Percentiles rank a stretch among this genome's conserved stretches.
phyloP scores from a whole-genome alignment of 2,797 vertebrate genomes.

The Microctenopoma stevenorrisi region DNA sequence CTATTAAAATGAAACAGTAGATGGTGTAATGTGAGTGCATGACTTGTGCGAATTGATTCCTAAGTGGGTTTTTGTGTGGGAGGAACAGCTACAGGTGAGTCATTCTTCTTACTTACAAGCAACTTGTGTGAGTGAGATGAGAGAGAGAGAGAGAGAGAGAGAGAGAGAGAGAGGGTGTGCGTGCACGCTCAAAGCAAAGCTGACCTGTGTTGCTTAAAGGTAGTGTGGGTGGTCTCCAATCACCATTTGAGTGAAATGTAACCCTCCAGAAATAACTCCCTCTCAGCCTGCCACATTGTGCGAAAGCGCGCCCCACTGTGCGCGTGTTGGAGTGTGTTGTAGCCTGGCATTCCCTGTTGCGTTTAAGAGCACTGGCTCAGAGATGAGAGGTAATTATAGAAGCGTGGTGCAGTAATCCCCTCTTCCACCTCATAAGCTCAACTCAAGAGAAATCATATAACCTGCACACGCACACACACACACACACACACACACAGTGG shows the following conservation, averaged over 20 bases:
- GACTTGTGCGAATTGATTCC: constrained; percentile 65
- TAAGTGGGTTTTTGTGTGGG: constrained; percentile 69
- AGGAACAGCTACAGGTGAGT: constrained; percentile 74
- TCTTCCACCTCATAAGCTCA: constrained; percentile 70
- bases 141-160: constrained; percentile 10
- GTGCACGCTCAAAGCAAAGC: constrained; percentile 36
- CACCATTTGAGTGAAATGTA: constrained; percentile 74
- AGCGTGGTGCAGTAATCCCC: constrained; percentile 73
- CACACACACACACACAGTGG: constrained; percentile 3
- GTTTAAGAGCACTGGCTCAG: constrained; percentile 68
- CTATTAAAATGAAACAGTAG: constrained; percentile 37
- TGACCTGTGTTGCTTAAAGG: constrained; percentile 79
- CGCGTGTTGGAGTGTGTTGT: constrained; percentile 37
- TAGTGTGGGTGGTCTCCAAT: constrained; percentile 79
- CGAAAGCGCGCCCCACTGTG: constrained; percentile 53
- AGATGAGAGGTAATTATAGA: constrained; percentile 81
- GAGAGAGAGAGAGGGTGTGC: not conserved
- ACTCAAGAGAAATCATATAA: constrained; percentile 70
- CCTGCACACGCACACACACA: constrained; percentile 43
- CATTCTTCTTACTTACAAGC: constrained; percentile 70
- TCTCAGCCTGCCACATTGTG: constrained; percentile 53
- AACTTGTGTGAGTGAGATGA: constrained; percentile 48
- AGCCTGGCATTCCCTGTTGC: constrained; percentile 67
- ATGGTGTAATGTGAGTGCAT: constrained; percentile 34
- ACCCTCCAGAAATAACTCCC: constrained; percentile 79